Evolutionary conservation across 1,140 invertebrate genomes (phyloP).

Genomic region (Ctenoplectra terminalis): DNA sequence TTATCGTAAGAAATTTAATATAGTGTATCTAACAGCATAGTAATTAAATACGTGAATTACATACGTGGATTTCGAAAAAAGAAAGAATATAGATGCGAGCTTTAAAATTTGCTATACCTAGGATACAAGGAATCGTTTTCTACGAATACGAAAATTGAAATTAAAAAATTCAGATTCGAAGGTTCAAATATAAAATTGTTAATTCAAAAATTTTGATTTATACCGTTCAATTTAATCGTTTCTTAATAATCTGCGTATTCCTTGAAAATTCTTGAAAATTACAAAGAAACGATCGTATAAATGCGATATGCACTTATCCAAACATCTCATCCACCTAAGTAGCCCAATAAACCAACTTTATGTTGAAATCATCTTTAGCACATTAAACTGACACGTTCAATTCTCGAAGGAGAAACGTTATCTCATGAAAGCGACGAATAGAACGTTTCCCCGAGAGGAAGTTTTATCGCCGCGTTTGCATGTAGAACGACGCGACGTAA

Average conservation of each 20-base stretch:
- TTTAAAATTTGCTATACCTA: too few relatives aligned
- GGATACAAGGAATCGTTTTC: too few relatives aligned
- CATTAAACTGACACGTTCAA: neutral
- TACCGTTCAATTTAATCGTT: too few relatives aligned
- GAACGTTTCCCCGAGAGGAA: slow-evolving; percentile 1
- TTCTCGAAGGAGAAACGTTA: neutral
- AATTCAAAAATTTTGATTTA: too few relatives aligned
- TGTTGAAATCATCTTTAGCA: neutral
- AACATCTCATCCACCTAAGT: neutral
- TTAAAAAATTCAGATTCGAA: too few relatives aligned
- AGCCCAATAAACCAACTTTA: neutral
- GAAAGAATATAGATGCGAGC: too few relatives aligned
- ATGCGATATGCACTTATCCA: neutral
- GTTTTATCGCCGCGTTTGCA: slow-evolving; percentile 19
- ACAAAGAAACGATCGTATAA: neutral
- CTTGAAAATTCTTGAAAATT: neutral
- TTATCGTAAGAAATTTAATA: too few relatives aligned
- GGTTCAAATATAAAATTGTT: neutral
- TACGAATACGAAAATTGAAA: too few relatives aligned
- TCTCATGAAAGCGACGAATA: neutral
- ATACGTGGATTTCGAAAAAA: too few relatives aligned
- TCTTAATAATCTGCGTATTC: too few relatives aligned
- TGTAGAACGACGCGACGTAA: neutral
- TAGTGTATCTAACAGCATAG: too few relatives aligned
- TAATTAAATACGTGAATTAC: too few relatives aligned